Percentiles rank a stretch among this genome's conserved stretches.
phyloP scores from a whole-genome alignment of 2,113 vertebrate species.

The Indicator maculatus region DNA sequence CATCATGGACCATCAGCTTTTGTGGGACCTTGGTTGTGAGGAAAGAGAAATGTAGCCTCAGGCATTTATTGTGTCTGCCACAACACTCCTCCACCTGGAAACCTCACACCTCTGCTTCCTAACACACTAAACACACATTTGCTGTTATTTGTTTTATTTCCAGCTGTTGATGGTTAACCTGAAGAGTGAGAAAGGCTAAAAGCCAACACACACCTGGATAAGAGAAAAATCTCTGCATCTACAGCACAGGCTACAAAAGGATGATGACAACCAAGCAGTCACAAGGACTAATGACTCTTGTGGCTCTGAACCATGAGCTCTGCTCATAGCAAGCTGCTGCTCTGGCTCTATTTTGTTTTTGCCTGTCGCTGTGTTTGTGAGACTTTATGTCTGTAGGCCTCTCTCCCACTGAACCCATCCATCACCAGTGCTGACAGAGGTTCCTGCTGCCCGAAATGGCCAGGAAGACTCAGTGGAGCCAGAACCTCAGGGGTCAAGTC shows the following conservation, averaged over 20 bases:
- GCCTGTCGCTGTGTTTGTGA: neutral
- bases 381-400: conserved; percentile 38
- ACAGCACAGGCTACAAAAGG: neutral
- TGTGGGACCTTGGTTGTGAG: neutral
- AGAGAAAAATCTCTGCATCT: neutral
- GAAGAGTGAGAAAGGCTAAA: neutral
- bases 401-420: conserved; percentile 64
- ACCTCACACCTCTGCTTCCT: neutral
- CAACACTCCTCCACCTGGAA: neutral
- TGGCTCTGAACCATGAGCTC: neutral
- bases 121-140: neutral
- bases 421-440: conserved; percentile 65
- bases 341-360: conserved; percentile 3
- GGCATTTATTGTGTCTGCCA: neutral
- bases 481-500: conserved; percentile 87
- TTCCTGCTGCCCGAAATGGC: conserved; percentile 55
- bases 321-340: neutral
- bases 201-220: accelerated
- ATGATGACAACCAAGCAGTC: neutral
- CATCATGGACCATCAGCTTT: neutral
- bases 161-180: neutral
- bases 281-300: accelerated
- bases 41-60: neutral
- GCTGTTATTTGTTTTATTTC: neutral
- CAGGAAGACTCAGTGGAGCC: conserved; percentile 83